Evolutionary conservation across 2,113 vertebrate genomes (phyloP), one percentile per base, ranked within the genome.

Genomic region (Cnemophilus loriae): DNA sequence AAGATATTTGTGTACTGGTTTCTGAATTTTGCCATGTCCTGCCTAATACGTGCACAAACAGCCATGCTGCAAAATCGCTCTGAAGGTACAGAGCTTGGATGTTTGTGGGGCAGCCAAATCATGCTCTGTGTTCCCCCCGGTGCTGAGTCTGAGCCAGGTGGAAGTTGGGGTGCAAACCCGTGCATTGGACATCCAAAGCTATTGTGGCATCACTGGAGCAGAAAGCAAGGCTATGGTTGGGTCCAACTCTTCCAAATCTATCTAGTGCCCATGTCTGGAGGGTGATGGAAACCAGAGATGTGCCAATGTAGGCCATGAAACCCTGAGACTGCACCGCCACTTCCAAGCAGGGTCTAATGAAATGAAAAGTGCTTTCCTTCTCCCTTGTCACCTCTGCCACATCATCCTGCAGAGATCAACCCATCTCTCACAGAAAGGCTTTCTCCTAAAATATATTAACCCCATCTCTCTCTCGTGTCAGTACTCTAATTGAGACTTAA

Each of bases 371-470:
- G 22, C 74, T 94, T 92, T 60, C 52, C 35, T 77, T 95, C 53
- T 86, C 82, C 35, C 27, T 87, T 93, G 89, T 89, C 87, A 89
- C 52, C 65, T 61, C 89, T 87, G 67, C 88, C 94, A 91, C 93
- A 73, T 77, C 92, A 94, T 78, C 85, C 74, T 8, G 9, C 63
- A 53, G 79, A 93, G 84, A 94, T 87, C 95, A 95, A 49, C 44
- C 55, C 46, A 46, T 61, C 4, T 1, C 41, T 89, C 59, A 46
- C 46, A 57, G 42, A 90, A 91, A 87, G 57, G 61, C 73, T 92
- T 96, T 93, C 71, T 88, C 82, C 70, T 86, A 91, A 96, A 88
- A 96, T 55, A 80, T 75, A 84, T 94, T 96, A 93, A 94, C 92
- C 82, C 55, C 65, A 52, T 26, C 47, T 88, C 60, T 86, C 70